Base-by-base conservation (phyloP, 2,888 invertebrate species). In the Ditula angustiorana region DNA sequence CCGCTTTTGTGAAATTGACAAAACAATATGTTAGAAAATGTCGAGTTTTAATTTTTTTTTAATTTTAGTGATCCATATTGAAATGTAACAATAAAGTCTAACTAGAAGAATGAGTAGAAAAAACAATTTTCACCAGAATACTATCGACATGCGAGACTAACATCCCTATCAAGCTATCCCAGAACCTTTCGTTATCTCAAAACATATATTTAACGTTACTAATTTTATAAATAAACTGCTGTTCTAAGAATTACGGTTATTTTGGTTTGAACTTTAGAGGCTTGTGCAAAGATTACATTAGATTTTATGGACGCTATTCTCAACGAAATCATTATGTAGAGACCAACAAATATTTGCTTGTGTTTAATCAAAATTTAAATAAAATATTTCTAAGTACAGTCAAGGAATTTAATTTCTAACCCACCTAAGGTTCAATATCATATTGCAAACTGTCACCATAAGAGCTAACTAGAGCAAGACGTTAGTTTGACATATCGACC, bases 201-300 rank as follows among this genome's bases (percentile, higher is more conserved):
- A 70, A 71, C 71, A 72, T 77, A 67, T 73, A 76, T 78, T 79
- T 78, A 76, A 74, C 75, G 75, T 76, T n/a, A 73, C 77, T 80
- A 78, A 83, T 83, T 78, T 75, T 79, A 81, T 82, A 78, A 79
- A 74, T 69, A 70, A 66, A 69, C 30, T 24, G 30, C 67, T 62
- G 58, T 82, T 83, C 81, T 70, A 67, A 69, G 82, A 83, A 83
- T 68, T 68, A 68, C 46, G 72, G n/a, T 50, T 30, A 30, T 11
- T 16, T 30, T 30, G 41, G 19, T 41, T 10, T 19, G 19, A 41
- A 41, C 19, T 41, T 19, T 41, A 19, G 41, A 19, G 3, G 10
- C 10, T 19, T 41, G 8, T 41, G 41, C 10, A 19, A 7, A 19
- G 19, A n/a, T 19, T 10, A 19, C 19, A 1, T 41, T 19, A 41